Base-by-base conservation (phyloP, 2,888 invertebrate genomes). In the Andrena bucephala region DNA sequence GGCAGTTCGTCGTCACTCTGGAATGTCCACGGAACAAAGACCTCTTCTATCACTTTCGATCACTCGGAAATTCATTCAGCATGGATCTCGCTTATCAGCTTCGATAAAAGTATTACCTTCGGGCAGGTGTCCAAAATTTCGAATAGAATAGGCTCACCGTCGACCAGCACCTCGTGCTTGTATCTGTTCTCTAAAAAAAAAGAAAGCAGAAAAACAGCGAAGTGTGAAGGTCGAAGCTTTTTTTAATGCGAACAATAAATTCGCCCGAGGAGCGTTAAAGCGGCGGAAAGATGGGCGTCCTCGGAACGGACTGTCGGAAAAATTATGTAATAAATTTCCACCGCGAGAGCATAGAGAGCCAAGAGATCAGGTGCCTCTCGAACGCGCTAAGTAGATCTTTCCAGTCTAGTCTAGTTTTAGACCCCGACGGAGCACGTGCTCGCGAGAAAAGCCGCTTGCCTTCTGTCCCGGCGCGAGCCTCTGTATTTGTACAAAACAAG, bases 61-160 rank as follows among this genome's bases (percentile, higher is more conserved):
- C 24, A 27, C 29, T 16, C 54, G 62, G 20, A 36, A 54, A 59
- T 59, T 31, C 8, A 24, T 31, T 63, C 50, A 48, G 24, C 24
- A 59, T n/a, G 57, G n/a, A 77, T 69, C n/a, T 57, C n/a, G 54
- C 4, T 29, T 65, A 65, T 54, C 52, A 27, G 54, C 42, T 42
- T 42, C 50, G 31, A 57, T 52, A 60, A 27, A 80, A n/a, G 8
- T 62, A 60, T 94, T 95, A 97, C 97, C 96, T 97, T 97, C 77
- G 97, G 96, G 92, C 98, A 98, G 67, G 98, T 97, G 94, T 99
- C 98, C 90, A 98, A 95, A 90, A 99, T 97, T 94, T 99, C 98
- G 91, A 98, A 98, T 54, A 98, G 95, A 82, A 98, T 96, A 20
- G 98, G 97, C 92, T 99, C 98, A 16, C 97, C 97, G 91, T 98